phyloP scores from a whole-genome alignment of 2,888 invertebrate species.

The Callyntrura guangdongensis region DNA sequence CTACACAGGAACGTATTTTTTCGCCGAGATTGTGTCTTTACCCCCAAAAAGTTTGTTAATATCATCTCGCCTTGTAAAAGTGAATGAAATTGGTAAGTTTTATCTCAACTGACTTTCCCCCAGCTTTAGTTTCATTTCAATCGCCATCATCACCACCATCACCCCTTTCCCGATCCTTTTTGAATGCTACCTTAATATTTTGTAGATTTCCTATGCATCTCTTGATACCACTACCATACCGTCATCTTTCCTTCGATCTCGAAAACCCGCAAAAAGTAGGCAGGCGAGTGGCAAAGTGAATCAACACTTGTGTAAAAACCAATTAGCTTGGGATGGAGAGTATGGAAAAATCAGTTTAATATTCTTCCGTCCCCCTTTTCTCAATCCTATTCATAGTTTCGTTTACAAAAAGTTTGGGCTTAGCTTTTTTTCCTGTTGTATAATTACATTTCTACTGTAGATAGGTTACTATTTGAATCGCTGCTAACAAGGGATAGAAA shows the following conservation, averaged over 20 bases:
- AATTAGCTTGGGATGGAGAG: conserved; percentile 45
- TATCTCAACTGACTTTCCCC: conserved; percentile 44
- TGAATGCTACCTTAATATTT: not conserved
- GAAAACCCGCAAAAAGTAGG: not conserved
- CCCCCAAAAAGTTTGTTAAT: conserved; percentile 70
- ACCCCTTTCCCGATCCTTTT: not conserved
- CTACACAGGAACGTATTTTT: conserved; percentile 35
- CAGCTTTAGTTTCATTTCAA: conserved; percentile 58
- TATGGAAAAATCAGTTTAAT: conserved; percentile 58
- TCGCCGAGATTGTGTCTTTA: conserved; percentile 48
- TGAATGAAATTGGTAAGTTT: conserved; percentile 73
- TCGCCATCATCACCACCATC: conserved; percentile 52
- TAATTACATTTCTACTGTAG: not conserved
- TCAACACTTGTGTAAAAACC: conserved; percentile 71
- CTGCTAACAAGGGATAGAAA: not conserved
- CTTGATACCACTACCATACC: not conserved
- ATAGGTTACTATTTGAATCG: conserved; percentile 1
- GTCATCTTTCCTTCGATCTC: conserved; percentile 29
- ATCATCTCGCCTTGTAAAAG: conserved; percentile 62
- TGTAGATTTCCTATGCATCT: not conserved
- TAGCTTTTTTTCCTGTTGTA: not conserved
- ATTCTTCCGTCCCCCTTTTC: conserved; percentile 10
- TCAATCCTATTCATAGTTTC: not conserved
- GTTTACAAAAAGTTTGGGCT: not conserved
- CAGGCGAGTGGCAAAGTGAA: conserved; percentile 26